Evolutionary conservation across 2,888 invertebrate species (phyloP).

Genomic region (Lasioglossum figueresi): DNA sequence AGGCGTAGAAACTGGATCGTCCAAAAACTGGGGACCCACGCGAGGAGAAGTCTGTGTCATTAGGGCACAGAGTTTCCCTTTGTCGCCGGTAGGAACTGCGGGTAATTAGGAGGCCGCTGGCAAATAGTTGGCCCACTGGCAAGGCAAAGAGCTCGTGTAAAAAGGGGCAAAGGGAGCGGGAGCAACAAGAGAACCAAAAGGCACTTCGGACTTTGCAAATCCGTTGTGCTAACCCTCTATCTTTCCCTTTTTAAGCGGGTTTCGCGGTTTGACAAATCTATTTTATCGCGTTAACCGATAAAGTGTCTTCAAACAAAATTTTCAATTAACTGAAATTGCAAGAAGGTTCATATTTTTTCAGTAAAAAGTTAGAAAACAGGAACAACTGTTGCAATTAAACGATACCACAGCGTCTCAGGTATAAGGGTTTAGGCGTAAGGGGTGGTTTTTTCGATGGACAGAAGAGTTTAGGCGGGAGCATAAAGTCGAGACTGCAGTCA

Average conservation of each 20-base stretch:
- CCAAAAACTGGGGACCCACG: slow-evolving; percentile 60
- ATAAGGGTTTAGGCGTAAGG: too few species aligned
- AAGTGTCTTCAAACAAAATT: too few species aligned
- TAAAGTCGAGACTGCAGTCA: too few species aligned
- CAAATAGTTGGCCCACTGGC: slow-evolving; percentile 70
- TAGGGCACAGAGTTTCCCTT: slow-evolving; percentile 61
- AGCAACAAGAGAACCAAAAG: neutral
- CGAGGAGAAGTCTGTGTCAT: slow-evolving; percentile 56
- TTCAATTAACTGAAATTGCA: too few species aligned
- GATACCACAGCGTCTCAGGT: too few species aligned
- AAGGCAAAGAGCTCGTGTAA: slow-evolving; percentile 17
- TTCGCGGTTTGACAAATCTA: neutral
- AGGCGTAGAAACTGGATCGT: slow-evolving; percentile 13
- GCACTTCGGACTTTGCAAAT: slow-evolving; percentile 22
- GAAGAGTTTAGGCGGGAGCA: too few species aligned
- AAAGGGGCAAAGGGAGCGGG: neutral
- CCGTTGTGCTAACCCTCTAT: slow-evolving; percentile 32
- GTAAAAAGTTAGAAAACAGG: neutral
- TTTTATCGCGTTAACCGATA: too few species aligned
- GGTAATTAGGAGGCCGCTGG: slow-evolving; percentile 76
- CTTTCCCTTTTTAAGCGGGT: neutral
- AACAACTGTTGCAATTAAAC: too few species aligned
- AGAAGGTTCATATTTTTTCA: neutral
- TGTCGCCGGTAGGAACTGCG: slow-evolving; percentile 75
- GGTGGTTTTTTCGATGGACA: too few species aligned